Conservation (phyloP, 2,113 vertebrate species). For the Vanacampus margaritifer region DNA sequence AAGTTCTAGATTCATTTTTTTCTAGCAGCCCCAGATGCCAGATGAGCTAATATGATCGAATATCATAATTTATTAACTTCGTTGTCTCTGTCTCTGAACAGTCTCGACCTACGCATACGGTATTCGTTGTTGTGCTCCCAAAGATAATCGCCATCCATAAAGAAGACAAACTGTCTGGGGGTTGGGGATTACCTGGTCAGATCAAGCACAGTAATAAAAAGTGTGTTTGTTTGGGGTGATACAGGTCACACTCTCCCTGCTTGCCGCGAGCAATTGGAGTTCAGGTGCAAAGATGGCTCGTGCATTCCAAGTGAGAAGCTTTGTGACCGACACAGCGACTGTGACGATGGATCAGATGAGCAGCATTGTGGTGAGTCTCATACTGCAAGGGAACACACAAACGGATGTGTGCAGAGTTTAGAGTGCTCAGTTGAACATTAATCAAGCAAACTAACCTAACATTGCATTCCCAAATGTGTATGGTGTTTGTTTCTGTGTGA, state of each 20-base stretch:
- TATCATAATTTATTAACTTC: neutral
- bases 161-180: neutral
- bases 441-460: neutral
- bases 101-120: neutral
- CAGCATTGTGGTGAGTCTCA: conserved; percentile 66
- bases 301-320: conserved; percentile 54
- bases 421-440: no score
- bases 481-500: neutral
- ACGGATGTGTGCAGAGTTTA: neutral
- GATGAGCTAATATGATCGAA: neutral
- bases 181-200: neutral
- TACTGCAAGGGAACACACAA: neutral
- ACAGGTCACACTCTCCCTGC: conserved; percentile 13
- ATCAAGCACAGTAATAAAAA: neutral
- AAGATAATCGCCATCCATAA: neutral
- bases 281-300: conserved; percentile 61
- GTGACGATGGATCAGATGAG: conserved; percentile 72
- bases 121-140: neutral
- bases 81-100: no score
- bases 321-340: conserved; percentile 68
- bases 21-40: neutral
- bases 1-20: no score
- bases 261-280: conserved; percentile 51
- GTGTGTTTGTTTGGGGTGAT: conserved; percentile 14
- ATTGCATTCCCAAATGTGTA: neutral